A percentile compares a stretch with the other conserved stretches of the same genome.
phyloP scores from a whole-genome alignment of 2,797 vertebrate genomes.

The Sebastes umbrosus region DNA sequence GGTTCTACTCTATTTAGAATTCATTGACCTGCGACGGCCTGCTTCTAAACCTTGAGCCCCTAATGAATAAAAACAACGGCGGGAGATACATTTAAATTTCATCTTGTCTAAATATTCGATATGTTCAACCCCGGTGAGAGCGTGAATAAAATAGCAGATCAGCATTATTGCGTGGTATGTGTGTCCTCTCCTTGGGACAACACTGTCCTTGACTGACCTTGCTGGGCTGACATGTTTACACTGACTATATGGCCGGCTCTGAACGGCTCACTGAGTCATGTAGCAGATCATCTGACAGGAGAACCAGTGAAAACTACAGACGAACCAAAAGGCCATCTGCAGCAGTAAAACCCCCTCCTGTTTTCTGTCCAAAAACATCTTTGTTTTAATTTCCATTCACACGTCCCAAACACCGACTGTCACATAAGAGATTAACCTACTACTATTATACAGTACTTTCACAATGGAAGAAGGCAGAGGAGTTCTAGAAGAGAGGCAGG shows the following conservation, averaged over 20 bases:
- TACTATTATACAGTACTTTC: neutral
- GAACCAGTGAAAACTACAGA: conserved; percentile 1
- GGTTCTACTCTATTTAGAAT: conserved; percentile 34
- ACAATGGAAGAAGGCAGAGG: conserved; percentile 19
- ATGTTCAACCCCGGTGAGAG: conserved; percentile 25
- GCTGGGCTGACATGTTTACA: conserved; percentile 61
- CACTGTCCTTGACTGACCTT: conserved; percentile 69
- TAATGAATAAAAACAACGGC: conserved; percentile 56
- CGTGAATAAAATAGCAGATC: conserved; percentile 46
- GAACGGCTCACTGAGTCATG: conserved; percentile 3
- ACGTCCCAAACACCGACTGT: neutral
- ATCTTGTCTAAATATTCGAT: conserved; percentile 52
- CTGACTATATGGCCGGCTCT: conserved; percentile 16
- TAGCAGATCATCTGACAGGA: conserved; percentile 37
- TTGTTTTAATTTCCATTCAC: conserved; percentile 24
- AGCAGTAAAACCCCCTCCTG: neutral
- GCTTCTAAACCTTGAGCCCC: conserved; percentile 8
- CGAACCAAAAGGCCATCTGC: neutral
- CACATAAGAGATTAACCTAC: conserved; percentile 22
- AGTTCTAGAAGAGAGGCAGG: conserved; percentile 33
- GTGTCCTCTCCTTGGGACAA: conserved; percentile 23
- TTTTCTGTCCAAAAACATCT: neutral
- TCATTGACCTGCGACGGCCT: conserved; percentile 36
- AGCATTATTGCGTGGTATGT: conserved; percentile 25
- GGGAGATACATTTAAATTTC: conserved; percentile 40